Evolutionary conservation across 2,888 invertebrate genomes (phyloP), one percentile per base, ranked within the genome.

Genomic region (Eupithecia dodoneata): DNA sequence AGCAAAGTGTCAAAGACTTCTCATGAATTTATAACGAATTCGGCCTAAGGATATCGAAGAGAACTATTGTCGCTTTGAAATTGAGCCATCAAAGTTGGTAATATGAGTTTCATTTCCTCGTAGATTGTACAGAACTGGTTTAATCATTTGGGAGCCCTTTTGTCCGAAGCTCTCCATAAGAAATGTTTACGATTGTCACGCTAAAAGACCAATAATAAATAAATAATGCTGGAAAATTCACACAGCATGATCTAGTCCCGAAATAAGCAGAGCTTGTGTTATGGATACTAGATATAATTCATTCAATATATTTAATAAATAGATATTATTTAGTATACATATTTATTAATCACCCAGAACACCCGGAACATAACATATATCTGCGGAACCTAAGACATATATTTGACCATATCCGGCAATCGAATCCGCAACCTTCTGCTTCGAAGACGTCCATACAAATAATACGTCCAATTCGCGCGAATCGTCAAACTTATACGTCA

Each of bases 1-100:
- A 49, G 76, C 77, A 78, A 75, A 72, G 83, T 83, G 82, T 85
- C 86, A 86, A 86, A 86, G 87, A 83, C 77, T 81, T 78, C 87
- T 90, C 89, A 89, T 90, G 89, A 90, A 90, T 90, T 84, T 85
- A 81, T 90, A 90, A 90, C 89, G 89, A 90, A 81, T 80, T 73
- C 80, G 80, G 76, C 75, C 79, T 75, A 74, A 59, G 69, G 41
- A 76, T 63, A 45, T 75, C 44, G 52, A 71, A 75, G 42, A 18
- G 44, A 45, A 69, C 44, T 44, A 44, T 69, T 69, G 44, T 63
- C 47, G 45, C 44, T 69, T 69, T 49, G 47, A 70, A 70, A 70
- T 45, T 49, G 70, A 47, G 30, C 70, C 30, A 44, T 69, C 69
- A 45, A 18, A 15, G 47, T 70, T 47, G 67, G 67, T 74, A 44